phyloP scores from a whole-genome alignment of 2,888 invertebrate genomes.

The Drosophila nr. medialis region DNA sequence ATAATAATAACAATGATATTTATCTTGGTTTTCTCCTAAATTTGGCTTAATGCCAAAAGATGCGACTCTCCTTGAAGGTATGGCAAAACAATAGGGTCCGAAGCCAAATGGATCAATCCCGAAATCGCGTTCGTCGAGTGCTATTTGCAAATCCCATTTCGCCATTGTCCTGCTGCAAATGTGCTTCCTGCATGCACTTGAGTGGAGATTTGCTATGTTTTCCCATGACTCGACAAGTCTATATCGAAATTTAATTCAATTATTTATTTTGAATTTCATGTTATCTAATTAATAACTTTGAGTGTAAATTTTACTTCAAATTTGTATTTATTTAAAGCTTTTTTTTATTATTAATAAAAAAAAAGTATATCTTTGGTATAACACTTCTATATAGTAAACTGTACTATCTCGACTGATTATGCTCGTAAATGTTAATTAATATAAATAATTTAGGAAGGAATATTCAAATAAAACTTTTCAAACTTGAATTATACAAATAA shows the following conservation, averaged over 20 bases:
- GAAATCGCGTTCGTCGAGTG: slow-evolving; percentile 31
- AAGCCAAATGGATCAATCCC: slow-evolving; percentile 39
- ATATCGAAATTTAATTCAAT: neutral
- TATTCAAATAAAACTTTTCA: neutral
- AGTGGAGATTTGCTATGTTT: slow-evolving; percentile 13
- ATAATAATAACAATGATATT: slow-evolving; percentile 50
- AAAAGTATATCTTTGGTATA: neutral
- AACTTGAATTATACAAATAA: neutral
- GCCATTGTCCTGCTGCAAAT: slow-evolving; percentile 5
- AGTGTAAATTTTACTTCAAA: neutral
- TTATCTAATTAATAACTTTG: neutral
- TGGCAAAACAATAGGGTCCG: slow-evolving; percentile 19
- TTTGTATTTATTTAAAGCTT: neutral
- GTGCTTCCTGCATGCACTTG: slow-evolving; percentile 5
- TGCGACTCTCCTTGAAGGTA: slow-evolving; percentile 1
- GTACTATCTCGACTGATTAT: too few species aligned
- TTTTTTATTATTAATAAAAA: neutral
- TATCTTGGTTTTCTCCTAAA: slow-evolving; percentile 18
- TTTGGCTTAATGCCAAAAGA: slow-evolving; percentile 29
- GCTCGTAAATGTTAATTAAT: neutral
- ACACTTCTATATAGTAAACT: neutral
- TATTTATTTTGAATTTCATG: neutral
- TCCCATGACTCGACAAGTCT: slow-evolving; percentile 28
- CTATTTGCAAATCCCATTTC: slow-evolving; percentile 16
- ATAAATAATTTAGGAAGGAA: neutral